Evolutionary conservation across 2,888 invertebrate genomes (phyloP).

Genomic region (Ophioninae sp.): DNA sequence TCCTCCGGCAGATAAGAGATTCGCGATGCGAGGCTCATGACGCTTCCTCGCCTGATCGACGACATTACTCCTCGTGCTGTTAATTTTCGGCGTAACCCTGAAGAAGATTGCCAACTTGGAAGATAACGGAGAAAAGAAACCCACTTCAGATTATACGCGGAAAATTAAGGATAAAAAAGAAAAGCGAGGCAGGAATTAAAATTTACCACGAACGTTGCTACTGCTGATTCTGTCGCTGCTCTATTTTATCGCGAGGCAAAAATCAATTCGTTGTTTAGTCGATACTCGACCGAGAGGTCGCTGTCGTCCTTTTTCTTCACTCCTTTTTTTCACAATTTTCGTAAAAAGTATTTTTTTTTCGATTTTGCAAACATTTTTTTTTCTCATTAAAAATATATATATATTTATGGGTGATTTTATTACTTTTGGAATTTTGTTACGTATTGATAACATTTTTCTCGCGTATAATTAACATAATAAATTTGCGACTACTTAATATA

Average conservation of each 20-base stretch:
- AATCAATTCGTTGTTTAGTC: conserved; percentile 59
- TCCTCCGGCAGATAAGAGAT: conserved; percentile 57
- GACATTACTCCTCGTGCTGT: conserved; percentile 54
- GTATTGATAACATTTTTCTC: neutral
- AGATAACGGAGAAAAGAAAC: neutral
- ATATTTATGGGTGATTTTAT: neutral
- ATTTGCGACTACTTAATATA: neutral
- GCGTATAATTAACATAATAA: neutral
- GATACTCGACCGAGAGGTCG: conserved; percentile 26
- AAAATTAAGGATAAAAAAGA: conserved; percentile 11
- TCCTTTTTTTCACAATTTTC: neutral
- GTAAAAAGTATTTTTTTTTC: no score
- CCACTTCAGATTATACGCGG: neutral
- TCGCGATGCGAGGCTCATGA: conserved; percentile 61
- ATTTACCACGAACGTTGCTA: neutral
- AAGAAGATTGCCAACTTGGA: neutral
- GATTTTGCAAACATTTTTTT: neutral
- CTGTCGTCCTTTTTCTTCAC: neutral
- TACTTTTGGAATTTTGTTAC: neutral
- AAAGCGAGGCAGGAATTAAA: neutral
- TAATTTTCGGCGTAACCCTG: neutral
- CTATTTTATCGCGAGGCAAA: neutral
- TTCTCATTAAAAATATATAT: neutral
- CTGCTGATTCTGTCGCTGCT: conserved; percentile 1
- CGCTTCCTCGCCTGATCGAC: conserved; percentile 61